A percentile compares a stretch with the other conserved stretches of the same genome.
Evolutionary conservation across 1,140 invertebrate species (phyloP).

Genomic region (Habropoda laboriosa): DNA sequence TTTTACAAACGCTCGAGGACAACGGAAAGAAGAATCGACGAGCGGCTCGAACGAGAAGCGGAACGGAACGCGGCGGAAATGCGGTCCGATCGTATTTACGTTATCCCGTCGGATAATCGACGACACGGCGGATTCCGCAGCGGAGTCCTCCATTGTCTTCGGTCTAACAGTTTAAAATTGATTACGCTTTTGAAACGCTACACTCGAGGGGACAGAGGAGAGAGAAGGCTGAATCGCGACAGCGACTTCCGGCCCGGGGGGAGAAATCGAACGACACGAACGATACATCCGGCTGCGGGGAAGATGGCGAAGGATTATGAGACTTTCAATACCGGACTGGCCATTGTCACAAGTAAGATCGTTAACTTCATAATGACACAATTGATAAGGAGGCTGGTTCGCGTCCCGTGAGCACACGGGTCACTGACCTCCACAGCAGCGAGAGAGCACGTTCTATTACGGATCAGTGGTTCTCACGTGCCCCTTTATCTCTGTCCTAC

Average conservation of each 20-base stretch:
- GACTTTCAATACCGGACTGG: constrained; percentile 57
- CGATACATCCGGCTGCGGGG: constrained; percentile 57
- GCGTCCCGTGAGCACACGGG: constrained; percentile 50
- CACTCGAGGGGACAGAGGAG: background rate
- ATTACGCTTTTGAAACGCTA: constrained; percentile 50
- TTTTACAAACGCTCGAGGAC: no score
- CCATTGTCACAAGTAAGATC: constrained; percentile 66
- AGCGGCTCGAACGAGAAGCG: no score
- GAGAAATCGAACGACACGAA: constrained; percentile 64
- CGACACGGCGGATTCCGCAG: background rate
- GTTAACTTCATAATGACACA: constrained; percentile 71
- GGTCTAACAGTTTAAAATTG: constrained; percentile 55
- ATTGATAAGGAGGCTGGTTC: constrained; percentile 66
- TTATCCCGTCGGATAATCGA: constrained; percentile 12
- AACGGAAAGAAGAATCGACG: background rate
- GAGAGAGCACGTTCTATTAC: constrained; percentile 56
- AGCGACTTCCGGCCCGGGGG: constrained; percentile 56
- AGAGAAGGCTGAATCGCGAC: constrained; percentile 57
- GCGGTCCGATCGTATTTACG: constrained; percentile 2
- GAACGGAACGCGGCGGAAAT: background rate
- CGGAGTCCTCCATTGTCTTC: constrained; percentile 24
- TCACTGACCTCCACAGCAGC: constrained; percentile 58
- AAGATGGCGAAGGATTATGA: constrained; percentile 62
- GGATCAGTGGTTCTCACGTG: constrained; percentile 59
- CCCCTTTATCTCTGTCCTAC: no score